phyloP scores from a whole-genome alignment of 64 coral and sea anemone genomes.

The Acropora tenuis region DNA sequence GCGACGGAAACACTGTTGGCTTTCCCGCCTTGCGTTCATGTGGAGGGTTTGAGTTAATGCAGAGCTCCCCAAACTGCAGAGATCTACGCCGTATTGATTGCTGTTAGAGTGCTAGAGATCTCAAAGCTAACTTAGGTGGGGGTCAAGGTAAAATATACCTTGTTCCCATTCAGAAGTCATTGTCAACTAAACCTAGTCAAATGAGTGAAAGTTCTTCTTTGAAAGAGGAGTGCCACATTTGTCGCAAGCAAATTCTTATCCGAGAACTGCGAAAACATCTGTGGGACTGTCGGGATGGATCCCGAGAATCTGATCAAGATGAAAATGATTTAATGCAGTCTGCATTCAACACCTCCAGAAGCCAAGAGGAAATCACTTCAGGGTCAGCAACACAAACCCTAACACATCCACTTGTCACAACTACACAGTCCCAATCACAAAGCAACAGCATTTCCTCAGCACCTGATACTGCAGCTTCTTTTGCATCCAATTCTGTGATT shows the following conservation, averaged over 20 bases:
- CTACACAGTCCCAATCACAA: too few species aligned
- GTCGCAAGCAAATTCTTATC: conserved; percentile 41
- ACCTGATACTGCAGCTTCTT: too few species aligned
- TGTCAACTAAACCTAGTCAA: not conserved
- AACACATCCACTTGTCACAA: too few species aligned
- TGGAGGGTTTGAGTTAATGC: not conserved
- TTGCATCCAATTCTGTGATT: not conserved
- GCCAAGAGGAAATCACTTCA: too few species aligned
- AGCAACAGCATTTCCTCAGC: too few species aligned
- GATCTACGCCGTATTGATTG: conserved; percentile 47
- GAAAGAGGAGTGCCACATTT: conserved; percentile 42
- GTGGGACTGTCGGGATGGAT: conserved; percentile 24
- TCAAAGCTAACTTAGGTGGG: conserved; percentile 49
- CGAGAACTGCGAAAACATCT: conserved; percentile 60
- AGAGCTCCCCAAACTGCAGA: conserved; percentile 23
- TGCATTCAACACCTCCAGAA: too few species aligned
- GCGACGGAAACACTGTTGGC: too few species aligned
- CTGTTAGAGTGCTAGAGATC: conserved; percentile 39
- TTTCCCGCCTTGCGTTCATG: too few species aligned
- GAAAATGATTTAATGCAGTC: not conserved
- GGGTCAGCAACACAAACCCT: too few species aligned
- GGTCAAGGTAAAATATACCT: conserved; percentile 61
- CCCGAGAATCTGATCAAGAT: not conserved
- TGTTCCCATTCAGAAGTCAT: conserved; percentile 55
- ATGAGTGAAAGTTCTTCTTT: not conserved